phyloP scores from a whole-genome alignment of 2,113 vertebrate species.

The Lepidothrix coronata region DNA sequence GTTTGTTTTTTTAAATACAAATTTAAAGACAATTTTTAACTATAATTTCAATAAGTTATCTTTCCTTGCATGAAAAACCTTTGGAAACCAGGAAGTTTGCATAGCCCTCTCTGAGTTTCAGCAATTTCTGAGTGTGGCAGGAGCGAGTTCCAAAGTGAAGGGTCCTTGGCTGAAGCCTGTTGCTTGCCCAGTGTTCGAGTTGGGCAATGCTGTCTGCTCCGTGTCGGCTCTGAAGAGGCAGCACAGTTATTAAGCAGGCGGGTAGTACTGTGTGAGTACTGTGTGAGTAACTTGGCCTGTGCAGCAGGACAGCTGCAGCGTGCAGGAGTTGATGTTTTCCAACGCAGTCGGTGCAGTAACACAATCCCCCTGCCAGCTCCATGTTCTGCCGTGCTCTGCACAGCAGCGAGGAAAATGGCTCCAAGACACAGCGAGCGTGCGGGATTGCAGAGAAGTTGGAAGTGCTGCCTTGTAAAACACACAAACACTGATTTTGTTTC shows the following conservation, averaged over 20 bases:
- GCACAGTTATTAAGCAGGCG: fast-evolving
- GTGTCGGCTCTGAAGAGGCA: background rate
- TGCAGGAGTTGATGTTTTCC: background rate
- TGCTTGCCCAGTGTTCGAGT: background rate
- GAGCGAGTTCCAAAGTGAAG: background rate
- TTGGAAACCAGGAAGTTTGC: background rate
- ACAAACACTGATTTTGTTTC: background rate
- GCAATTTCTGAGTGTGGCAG: fast-evolving
- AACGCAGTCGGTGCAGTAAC: background rate
- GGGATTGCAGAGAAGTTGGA: background rate
- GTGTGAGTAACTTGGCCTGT: background rate
- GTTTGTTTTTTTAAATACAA: background rate
- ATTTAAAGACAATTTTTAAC: background rate
- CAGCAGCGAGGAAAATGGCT: conserved; percentile 28
- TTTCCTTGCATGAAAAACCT: background rate
- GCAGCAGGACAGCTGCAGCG: background rate
- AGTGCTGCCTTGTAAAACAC: background rate
- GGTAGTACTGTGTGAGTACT: background rate
- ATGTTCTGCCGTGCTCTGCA: background rate
- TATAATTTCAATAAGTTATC: background rate
- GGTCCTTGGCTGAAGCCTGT: background rate
- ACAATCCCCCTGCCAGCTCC: conserved; percentile 12
- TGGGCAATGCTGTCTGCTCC: background rate
- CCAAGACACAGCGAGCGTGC: background rate
- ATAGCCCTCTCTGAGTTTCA: background rate